Conservation (phyloP, 2,888 invertebrate genomes). For the Physocephala rufipes region DNA sequence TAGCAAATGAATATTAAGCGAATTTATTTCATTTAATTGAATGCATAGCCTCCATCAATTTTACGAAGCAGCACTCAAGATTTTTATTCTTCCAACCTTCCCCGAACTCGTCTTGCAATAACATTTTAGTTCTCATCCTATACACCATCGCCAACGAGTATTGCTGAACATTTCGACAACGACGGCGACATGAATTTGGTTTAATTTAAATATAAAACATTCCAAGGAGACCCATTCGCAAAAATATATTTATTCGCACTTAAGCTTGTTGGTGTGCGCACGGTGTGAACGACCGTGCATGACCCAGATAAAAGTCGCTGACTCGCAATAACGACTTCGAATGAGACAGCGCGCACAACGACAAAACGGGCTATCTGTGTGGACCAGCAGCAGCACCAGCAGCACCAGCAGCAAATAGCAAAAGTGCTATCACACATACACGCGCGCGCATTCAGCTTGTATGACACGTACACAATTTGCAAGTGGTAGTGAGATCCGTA, state of each 20-base stretch:
- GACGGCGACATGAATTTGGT: conserved; percentile 22
- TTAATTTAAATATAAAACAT: conserved; percentile 36
- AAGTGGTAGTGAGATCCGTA: too few species aligned
- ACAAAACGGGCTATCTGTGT: not conserved
- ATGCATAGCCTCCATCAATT: conserved; percentile 14
- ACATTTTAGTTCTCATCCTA: too few species aligned
- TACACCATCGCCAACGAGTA: conserved; percentile 23
- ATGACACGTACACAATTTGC: not conserved
- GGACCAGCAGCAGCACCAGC: conserved; percentile 10
- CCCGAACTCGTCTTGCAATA: not conserved
- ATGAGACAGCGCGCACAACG: conserved; percentile 37
- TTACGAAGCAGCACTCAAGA: not conserved
- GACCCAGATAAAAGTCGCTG: conserved; percentile 76
- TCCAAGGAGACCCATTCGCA: conserved; percentile 38
- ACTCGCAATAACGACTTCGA: conserved; percentile 56
- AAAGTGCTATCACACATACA: too few species aligned
- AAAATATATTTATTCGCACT: conserved; percentile 20
- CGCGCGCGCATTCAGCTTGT: not conserved
- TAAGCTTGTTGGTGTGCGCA: conserved; percentile 19
- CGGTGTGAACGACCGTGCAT: conserved; percentile 70
- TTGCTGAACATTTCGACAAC: not conserved
- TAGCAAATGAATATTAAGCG: not conserved
- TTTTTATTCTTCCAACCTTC: not conserved
- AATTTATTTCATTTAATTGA: conserved; percentile 15
- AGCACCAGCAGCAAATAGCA: not conserved